Base-by-base conservation (phyloP, 2,797 vertebrate genomes). In the Avahi laniger region DNA sequence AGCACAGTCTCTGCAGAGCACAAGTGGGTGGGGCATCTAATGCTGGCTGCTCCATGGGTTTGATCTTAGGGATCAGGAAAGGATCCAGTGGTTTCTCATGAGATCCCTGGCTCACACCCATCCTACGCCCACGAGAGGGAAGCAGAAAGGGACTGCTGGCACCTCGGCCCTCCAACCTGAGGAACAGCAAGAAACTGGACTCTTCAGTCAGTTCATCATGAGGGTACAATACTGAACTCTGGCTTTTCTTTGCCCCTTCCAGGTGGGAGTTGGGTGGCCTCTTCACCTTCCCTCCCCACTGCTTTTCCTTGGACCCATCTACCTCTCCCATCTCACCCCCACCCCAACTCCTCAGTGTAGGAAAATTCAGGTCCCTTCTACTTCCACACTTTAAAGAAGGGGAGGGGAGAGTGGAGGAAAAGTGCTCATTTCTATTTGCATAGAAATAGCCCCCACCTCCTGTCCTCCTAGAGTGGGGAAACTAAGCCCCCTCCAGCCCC, bases 381-480 rank as follows among this genome's bases (percentile, higher is more conserved):
- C 43, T 85, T 92, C 95, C 95, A 73, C 80, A 78, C 87, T 87
- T 94, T 1, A 41, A 92, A 86, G 84, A 33, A 50, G 72, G 54
- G 46, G 67, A 43, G 33, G 70, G 70, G 59, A 75, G 41, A 79
- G 72, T 30, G 93, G 92, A 90, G 67, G 73, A 54, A 54, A 33
- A 83, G 97, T 81, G 59, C 79, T 92, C 20, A 52, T 89, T 88
- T 94, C 97, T 96, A 18, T 96, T 93, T 97, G 93, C 95, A 97
- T 94, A 98, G 97, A 98, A 96, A 96, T 81, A 97, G 96, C 46
- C 81, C 52, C 82, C 52, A 80, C 65, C 63, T 84, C 75, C 33
- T 65, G 63, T 65, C 63, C 73, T 72, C 63, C 91, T 46, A 11
- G 72, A 91, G 82, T 91, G 38, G 90, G 65, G 81, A 85, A 59